Conservation (phyloP, 2,113 vertebrate genomes). For the Mirza zaza region DNA sequence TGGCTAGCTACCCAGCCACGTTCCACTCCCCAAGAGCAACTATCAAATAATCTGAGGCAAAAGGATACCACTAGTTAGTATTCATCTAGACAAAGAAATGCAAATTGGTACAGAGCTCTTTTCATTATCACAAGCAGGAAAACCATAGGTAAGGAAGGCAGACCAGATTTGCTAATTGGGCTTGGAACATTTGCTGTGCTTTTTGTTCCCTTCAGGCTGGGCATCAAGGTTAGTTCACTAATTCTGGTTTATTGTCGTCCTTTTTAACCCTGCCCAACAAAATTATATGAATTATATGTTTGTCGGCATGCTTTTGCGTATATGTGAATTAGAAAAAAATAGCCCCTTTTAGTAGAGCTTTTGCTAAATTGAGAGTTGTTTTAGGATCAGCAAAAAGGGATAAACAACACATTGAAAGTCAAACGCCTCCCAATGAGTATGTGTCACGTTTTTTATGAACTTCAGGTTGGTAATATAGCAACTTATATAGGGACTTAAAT, state of each 20-base stretch:
- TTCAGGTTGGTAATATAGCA: not conserved
- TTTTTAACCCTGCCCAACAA: not conserved
- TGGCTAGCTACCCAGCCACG: not conserved
- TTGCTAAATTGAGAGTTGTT: not conserved
- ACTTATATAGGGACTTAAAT: not conserved
- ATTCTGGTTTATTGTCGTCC: not conserved
- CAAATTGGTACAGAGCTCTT: not conserved
- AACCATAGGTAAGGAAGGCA: not conserved
- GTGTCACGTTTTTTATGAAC: not conserved
- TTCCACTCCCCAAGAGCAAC: not conserved
- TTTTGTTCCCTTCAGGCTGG: not conserved
- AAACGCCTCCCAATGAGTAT: not conserved
- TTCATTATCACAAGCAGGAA: not conserved
- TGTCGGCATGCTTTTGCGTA: not conserved
- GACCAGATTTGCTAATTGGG: not conserved
- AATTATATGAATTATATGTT: not conserved
- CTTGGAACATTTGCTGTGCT: not conserved
- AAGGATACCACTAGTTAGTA: not conserved
- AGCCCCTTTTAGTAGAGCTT: not conserved
- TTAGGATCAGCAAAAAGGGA: not conserved
- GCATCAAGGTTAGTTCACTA: not conserved
- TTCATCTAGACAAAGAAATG: not conserved
- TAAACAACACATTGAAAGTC: not conserved
- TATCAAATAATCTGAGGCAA: not conserved
- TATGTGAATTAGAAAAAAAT: not conserved